Base-by-base conservation (phyloP, 2,113 vertebrate species). In the Syngnathus floridae region DNA sequence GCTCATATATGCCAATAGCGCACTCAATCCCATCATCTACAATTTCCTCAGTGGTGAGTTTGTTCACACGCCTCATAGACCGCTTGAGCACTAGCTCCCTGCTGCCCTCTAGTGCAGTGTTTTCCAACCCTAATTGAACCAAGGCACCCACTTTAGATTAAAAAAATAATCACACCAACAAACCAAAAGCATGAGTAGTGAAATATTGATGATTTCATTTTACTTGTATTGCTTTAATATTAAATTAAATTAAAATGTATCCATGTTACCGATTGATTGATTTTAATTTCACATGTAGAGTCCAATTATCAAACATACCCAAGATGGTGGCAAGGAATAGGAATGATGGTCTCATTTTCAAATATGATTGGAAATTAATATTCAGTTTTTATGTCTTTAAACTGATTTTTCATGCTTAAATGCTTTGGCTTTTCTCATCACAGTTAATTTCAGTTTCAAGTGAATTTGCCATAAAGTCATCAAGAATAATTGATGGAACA, bases 1-100 rank as follows among this genome's bases (percentile, higher is more conserved):
- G 96, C 92, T 99, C 56, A 95, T 98, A 4, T 99, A 99, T 43
- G 95, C 96, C 72, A 99, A 99, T 77, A 99, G 96, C 80, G 96
- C 96, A 64, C 94, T 93, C 60, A 99, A 99, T 85, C 96, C 96
- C 61, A 97, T 99, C 74, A 96, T 99, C 91, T 99, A 99, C 84
- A 99, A 98, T 83, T 99, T 98, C 82, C 93, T 99, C 62, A 99
- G 96, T 70, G 94, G 96, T 98, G 82, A 94, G 95, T 93, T 46
- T 45, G 8, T 14, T 17, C 46, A 1, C 6, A 4, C 14, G 12
- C 57, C 21, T 35, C 40, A 1, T 4, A 19, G 1, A 70, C 3
- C 63, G 54, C 31, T 5, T 56, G 6, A 41, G 11, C 45, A 14
- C 54, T 51, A 43, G 55, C 55, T 64, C 4, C 59, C 67, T 64